Percentiles rank a stretch among this genome's conserved stretches.
phyloP scores from a whole-genome alignment of 2,888 invertebrate species.

The Drosophila koepferae region DNA sequence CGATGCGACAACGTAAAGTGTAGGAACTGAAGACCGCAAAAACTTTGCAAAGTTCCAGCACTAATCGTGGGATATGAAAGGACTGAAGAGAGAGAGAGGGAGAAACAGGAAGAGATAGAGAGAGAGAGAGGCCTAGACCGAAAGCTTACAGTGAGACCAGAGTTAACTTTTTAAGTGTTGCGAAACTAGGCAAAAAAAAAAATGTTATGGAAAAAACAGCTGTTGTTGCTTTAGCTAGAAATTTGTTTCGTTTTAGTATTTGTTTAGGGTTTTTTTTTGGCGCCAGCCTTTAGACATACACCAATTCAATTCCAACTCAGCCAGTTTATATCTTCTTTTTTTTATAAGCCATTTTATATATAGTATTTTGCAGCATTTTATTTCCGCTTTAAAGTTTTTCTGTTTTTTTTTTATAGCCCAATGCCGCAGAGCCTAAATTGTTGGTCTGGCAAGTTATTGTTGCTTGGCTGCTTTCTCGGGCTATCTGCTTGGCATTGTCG shows the following conservation, averaged over 20 bases:
- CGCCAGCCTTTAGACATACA: conserved; percentile 29
- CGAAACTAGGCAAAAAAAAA: background rate
- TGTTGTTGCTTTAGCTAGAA: conserved; percentile 16
- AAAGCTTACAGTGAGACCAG: conserved; percentile 26
- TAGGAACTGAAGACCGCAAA: conserved; percentile 66
- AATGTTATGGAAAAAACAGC: conserved; percentile 12
- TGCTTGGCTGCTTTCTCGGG: conserved; percentile 29
- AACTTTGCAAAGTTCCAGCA: conserved; percentile 69
- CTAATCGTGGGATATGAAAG: conserved; percentile 64
- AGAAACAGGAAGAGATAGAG: background rate
- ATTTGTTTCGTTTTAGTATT: conserved; percentile 33
- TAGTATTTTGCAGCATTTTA: conserved; percentile 75
- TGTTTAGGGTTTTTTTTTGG: conserved; percentile 12
- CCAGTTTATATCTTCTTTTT: conserved; percentile 33
- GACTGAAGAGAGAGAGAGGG: background rate
- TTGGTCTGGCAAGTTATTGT: conserved; percentile 50
- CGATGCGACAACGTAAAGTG: conserved; percentile 64
- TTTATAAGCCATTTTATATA: conserved; percentile 62
- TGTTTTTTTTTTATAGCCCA: conserved; percentile 21
- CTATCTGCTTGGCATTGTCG: background rate
- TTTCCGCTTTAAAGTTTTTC: conserved; percentile 68
- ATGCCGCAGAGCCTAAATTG: conserved; percentile 42
- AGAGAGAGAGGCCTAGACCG: background rate
- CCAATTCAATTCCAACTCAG: background rate
- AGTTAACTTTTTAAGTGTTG: conserved; percentile 58